Base-by-base conservation (phyloP, 1,140 invertebrate species). In the Brachionus koreanus region DNA sequence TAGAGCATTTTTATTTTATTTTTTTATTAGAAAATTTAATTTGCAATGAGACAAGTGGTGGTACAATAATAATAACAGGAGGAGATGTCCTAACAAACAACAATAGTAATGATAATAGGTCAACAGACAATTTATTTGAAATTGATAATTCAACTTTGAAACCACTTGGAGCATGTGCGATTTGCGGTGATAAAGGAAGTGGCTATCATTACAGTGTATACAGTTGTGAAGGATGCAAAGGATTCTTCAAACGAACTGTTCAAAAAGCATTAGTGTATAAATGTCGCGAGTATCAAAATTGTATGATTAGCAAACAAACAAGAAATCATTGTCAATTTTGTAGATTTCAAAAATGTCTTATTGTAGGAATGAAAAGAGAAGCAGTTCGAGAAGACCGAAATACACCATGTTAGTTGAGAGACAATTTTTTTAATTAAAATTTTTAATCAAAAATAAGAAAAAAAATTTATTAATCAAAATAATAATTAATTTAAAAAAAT, bases 121-220 rank as follows among this genome's bases (percentile, higher is more conserved):
- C 42, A 35, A 33, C 19, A 12, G 6, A 43, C 10, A 69, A 42
- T 39, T 39, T 74, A 4, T 10, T 43, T 25, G 69, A 74, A 43
- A 79, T 79, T 9, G 76, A 79, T 35, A 57, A 61, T 13, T 16
- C 65, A 39, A 37, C 25, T 35, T 23, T 79, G 7, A 79, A 79
- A 43, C 76, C 76, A 35, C 25, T 79, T 3, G 76, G 76, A 39
- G n/a, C 61, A 29, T 98, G 97, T 87, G 91, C 98, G 39, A 96
- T 99, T 2, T 98, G 97, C 87, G 96, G 96, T 0, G 97, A 99
- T 88, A 92, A 95, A 12, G 96, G 97, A 0, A 98, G 96, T 23
- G 97, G 97, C 5, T 98, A 97, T 88, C 97, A 99, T 90, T 99
- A 98, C 86, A 96, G 97, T 9, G 96, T 98, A 4, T 95, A 96